Percentiles rank a stretch among this genome's conserved stretches.
Evolutionary conservation across 2,888 invertebrate species (phyloP).

Genomic region (Steromphala cineraria): DNA sequence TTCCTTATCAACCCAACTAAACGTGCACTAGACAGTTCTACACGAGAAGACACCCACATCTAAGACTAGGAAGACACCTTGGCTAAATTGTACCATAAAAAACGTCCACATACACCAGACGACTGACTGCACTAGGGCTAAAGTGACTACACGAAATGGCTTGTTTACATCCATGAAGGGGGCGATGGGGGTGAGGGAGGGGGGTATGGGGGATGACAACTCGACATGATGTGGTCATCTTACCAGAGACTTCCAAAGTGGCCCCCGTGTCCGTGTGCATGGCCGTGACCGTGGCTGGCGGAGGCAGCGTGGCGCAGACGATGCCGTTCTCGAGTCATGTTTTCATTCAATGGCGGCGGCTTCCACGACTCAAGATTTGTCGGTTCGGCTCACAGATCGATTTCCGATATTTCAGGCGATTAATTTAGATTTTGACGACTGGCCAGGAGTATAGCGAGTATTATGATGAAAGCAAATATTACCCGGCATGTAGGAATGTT

Average conservation of each 20-base stretch:
- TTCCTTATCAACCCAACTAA: not conserved
- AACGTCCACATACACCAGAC: too few relatives aligned
- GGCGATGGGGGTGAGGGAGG: not conserved
- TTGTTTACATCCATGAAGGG: not conserved
- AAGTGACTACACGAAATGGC: not conserved
- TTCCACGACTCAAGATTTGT: not conserved
- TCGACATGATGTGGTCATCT: slow-evolving; percentile 21
- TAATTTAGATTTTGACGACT: slow-evolving; percentile 20
- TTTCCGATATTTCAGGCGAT: slow-evolving; percentile 19
- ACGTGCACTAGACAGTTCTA: not conserved
- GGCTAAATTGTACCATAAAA: too few relatives aligned
- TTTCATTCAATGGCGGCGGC: slow-evolving; percentile 18
- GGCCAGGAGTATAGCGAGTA: not conserved
- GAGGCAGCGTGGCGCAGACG: slow-evolving; percentile 32
- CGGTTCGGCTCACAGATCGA: slow-evolving; percentile 17
- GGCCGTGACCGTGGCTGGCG: slow-evolving; percentile 25
- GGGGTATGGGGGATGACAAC: not conserved
- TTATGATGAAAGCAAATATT: slow-evolving; percentile 15
- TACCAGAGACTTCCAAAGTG: slow-evolving; percentile 37
- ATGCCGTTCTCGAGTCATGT: slow-evolving; percentile 23
- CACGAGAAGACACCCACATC: not conserved
- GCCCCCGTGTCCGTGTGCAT: slow-evolving; percentile 33
- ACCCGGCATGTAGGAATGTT: not conserved
- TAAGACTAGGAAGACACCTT: not conserved
- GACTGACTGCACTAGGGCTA: not conserved